Conservation (phyloP, 2,113 vertebrate genomes). For the Chamaea fasciata region DNA sequence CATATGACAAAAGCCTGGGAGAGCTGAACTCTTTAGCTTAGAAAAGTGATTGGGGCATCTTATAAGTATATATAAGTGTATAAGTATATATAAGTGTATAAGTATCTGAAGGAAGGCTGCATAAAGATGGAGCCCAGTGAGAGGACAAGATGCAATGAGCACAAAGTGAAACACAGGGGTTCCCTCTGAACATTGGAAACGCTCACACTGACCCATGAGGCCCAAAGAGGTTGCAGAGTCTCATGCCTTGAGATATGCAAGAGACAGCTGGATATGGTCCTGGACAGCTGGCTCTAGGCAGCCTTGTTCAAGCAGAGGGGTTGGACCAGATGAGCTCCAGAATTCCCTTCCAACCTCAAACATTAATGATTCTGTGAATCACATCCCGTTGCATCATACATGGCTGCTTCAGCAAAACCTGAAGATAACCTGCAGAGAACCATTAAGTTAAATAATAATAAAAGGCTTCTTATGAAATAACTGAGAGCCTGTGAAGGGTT, state of each 20-base stretch:
- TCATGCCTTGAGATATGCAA: not conserved
- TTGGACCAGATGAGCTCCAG: not conserved
- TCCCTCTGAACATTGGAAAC: not conserved
- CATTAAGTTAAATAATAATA: not conserved
- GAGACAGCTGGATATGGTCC: not conserved
- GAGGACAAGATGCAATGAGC: not conserved
- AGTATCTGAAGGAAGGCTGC: not conserved
- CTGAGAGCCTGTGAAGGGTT: not conserved
- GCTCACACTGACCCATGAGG: too few relatives aligned
- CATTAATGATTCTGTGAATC: not conserved
- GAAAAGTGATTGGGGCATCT: not conserved
- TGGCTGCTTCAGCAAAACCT: not conserved
- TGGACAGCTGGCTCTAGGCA: not conserved
- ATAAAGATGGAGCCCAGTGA: not conserved
- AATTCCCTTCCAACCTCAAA: not conserved
- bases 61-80: too few relatives aligned
- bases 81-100: not conserved
- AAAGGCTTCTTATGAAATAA: not conserved
- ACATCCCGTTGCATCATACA: not conserved
- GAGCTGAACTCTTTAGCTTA: not conserved
- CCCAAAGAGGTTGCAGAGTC: not conserved
- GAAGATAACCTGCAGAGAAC: not conserved
- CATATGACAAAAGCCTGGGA: not conserved
- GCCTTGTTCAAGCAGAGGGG: not conserved
- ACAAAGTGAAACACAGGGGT: not conserved